A percentile compares a stretch with the other conserved stretches of the same genome.
phyloP scores from a whole-genome alignment of 2,888 invertebrate species.

The Chloromyia formosa region DNA sequence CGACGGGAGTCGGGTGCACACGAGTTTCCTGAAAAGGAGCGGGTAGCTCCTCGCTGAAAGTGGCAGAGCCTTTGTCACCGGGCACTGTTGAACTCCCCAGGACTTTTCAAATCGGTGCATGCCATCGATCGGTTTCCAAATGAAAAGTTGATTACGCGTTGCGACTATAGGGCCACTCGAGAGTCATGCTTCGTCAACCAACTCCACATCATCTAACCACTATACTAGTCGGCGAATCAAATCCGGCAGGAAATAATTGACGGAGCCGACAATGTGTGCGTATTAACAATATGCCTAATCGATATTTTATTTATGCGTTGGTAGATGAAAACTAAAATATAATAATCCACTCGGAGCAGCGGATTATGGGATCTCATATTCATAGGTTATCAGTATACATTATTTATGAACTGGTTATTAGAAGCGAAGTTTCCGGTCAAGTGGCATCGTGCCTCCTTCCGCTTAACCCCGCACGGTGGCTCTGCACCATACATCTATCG shows the following conservation, averaged over 20 bases:
- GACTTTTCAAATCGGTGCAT: conserved; percentile 19
- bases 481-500: background rate
- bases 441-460: conserved; percentile 5
- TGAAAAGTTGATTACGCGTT: conserved; percentile 1
- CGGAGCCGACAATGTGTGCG: conserved; percentile 18
- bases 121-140: conserved; percentile 17
- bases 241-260: conserved; percentile 28
- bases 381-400: conserved; percentile 26
- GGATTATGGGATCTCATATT: background rate
- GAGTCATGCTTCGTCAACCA: too few relatives aligned
- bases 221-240: background rate
- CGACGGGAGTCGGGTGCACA: background rate
- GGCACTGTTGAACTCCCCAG: background rate
- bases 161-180: background rate
- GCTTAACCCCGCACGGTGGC: background rate
- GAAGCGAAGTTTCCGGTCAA: conserved; percentile 23
- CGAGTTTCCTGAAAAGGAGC: too few relatives aligned
- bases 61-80: too few relatives aligned
- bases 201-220: too few relatives aligned
- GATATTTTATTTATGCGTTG: conserved; percentile 33
- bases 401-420: conserved; percentile 35
- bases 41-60: too few relatives aligned
- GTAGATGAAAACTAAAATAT: conserved; percentile 25
- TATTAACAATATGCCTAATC: conserved; percentile 27
- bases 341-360: conserved; percentile 17